Base-by-base conservation (phyloP, 2,797 vertebrate species). In the Smutsia gigantea region DNA sequence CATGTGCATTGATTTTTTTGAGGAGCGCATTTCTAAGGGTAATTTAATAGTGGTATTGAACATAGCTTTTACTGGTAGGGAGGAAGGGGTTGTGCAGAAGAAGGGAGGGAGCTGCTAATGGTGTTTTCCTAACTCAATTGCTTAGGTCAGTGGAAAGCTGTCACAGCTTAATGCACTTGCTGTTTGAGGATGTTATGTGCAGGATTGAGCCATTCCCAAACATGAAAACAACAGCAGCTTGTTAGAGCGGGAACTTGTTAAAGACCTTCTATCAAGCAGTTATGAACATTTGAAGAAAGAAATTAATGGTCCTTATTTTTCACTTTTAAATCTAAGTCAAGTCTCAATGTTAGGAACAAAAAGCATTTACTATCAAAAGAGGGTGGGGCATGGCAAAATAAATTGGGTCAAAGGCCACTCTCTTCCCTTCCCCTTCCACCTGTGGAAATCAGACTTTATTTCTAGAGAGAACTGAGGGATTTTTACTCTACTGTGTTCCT, bases 81-180 rank as follows among this genome's bases (percentile, higher is more conserved):
- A 82, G 78, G 79, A 87, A 66, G 78, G 18, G 87, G 83, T 61
- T 77, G 94, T 84, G 83, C 42, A 93, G 93, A 96, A 81, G 81
- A 97, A 93, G 68, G 95, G 68, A 95, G 77, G 63, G 75, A 85
- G 49, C 89, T 86, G 89, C 89, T 98, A 98, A 98, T 98, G 98
- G 98, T 90, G 15, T 98, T 98, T 98, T 98, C 85, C 63, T 98
- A 98, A 98, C 98, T 96, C 98, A 97, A 97, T 98, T 98, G 98
- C 98, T 98, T 98, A 98, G 98, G 98, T 98, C 98, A 98, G 97
- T 98, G 97, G 97, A 98, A 98, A 98, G 96, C 98, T 98, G 98
- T 98, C 98, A 98, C 97, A 98, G 97, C 97, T 98, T 98, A 98
- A 98, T 98, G 98, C 96, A 96, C 98, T 97, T 27, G 78, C 96